Conservation (phyloP, 1,140 invertebrate genomes). For the Bombus sylvicola region DNA sequence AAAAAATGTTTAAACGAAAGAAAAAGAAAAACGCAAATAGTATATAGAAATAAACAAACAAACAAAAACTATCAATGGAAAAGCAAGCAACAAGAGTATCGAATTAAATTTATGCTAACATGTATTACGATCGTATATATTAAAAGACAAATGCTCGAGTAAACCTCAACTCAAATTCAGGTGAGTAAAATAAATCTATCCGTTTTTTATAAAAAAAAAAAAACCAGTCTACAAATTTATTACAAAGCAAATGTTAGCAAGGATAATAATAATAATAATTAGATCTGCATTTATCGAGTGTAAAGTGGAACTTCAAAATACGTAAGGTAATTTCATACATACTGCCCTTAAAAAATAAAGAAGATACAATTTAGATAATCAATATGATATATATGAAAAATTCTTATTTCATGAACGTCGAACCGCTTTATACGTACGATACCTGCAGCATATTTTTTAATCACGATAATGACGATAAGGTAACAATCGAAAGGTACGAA, state of each 20-base stretch:
- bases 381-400: neutral
- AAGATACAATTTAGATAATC: slow-evolving; percentile 8
- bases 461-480: slow-evolving; percentile 21
- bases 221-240: slow-evolving; percentile 49
- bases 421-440: slow-evolving; percentile 54
- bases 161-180: slow-evolving; percentile 77
- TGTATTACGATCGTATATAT: slow-evolving; percentile 58
- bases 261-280: slow-evolving; percentile 25
- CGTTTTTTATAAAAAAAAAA: slow-evolving; percentile 67
- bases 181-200: slow-evolving; percentile 80
- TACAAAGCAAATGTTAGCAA: slow-evolving; percentile 38
- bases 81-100: slow-evolving; percentile 54
- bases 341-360: neutral
- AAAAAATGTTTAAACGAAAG: slow-evolving; percentile 23
- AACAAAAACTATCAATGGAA: slow-evolving; percentile 36
- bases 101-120: slow-evolving; percentile 47
- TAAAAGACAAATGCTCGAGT: slow-evolving; percentile 76
- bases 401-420: neutral
- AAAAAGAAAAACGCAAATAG: neutral
- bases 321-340: slow-evolving; percentile 27
- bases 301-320: slow-evolving; percentile 45
- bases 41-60: neutral
- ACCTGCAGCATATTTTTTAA: slow-evolving; percentile 43
- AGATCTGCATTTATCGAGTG: slow-evolving; percentile 68
- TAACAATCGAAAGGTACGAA: slow-evolving; percentile 6